Conservation (phyloP, 1,140 invertebrate genomes). For the Leucophenga varia region DNA sequence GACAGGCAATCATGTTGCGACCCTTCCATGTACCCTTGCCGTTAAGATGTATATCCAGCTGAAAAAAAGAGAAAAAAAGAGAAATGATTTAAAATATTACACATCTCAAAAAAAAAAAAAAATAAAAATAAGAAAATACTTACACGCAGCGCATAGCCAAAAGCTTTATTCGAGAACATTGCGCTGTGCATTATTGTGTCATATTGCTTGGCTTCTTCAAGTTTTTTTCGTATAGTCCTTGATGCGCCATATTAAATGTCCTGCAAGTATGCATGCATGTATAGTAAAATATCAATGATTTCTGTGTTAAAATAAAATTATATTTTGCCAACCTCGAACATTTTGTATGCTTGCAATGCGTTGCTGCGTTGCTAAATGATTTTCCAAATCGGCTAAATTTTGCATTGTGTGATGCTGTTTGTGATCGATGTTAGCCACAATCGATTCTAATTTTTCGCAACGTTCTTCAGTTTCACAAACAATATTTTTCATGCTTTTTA, state of each 20-base stretch:
- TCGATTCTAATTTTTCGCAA: conserved; percentile 40
- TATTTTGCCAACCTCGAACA: conserved; percentile 28
- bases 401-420: conserved; percentile 43
- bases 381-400: conserved; percentile 41
- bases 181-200: conserved; percentile 64
- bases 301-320: neutral
- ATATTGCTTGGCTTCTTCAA: conserved; percentile 67
- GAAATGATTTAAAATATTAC: neutral
- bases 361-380: conserved; percentile 47
- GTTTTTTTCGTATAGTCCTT: conserved; percentile 64
- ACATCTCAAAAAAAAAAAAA: conserved; percentile 56
- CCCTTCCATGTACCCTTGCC: conserved; percentile 73
- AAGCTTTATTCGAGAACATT: conserved; percentile 67
- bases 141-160: conserved; percentile 71
- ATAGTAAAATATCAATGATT: neutral
- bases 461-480: conserved; percentile 53
- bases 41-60: conserved; percentile 69
- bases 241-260: conserved; percentile 70
- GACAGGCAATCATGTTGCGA: conserved; percentile 66
- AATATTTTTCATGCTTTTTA: conserved; percentile 51
- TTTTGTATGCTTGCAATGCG: conserved; percentile 42
- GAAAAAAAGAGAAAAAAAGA: conserved; percentile 17
- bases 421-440: conserved; percentile 29
- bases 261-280: conserved; percentile 26
- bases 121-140: conserved; percentile 21